A percentile compares a stretch with the other conserved stretches of the same genome.
Evolutionary conservation across 2,113 vertebrate genomes (phyloP).

Genomic region (Ascaphus truei): DNA sequence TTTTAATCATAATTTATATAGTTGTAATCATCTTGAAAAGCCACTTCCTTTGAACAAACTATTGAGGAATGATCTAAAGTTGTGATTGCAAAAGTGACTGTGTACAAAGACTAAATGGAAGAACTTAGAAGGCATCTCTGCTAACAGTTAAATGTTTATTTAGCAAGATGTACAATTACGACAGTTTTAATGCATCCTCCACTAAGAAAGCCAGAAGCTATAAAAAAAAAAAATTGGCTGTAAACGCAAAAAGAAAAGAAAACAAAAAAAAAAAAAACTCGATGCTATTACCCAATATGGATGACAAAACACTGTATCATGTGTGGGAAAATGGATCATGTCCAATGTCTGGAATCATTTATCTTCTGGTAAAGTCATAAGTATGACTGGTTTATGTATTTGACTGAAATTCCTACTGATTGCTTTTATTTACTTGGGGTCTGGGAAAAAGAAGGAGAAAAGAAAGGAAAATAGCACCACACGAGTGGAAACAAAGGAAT

Average conservation of each 20-base stretch:
- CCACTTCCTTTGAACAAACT: no score
- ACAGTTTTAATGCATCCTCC: constrained; percentile 28
- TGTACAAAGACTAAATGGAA: constrained; percentile 25
- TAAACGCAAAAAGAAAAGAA: constrained; percentile 44
- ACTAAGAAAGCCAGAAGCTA: constrained; percentile 56
- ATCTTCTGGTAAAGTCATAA: constrained; percentile 65
- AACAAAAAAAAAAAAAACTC: constrained; percentile 52
- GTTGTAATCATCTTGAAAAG: no score
- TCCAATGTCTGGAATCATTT: constrained; percentile 88
- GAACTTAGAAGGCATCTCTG: constrained; percentile 25
- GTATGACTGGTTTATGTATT: constrained; percentile 72
- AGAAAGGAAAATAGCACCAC: background rate
- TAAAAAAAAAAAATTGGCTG: constrained; percentile 46
- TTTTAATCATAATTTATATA: no score
- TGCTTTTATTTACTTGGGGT: constrained; percentile 66
- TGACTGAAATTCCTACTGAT: constrained; percentile 70
- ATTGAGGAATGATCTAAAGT: no score
- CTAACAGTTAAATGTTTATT: constrained; percentile 23
- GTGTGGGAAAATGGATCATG: constrained; percentile 83
- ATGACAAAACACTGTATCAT: constrained; percentile 81
- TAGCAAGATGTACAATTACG: constrained; percentile 27
- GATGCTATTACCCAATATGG: constrained; percentile 73
- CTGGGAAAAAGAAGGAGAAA: constrained; percentile 35
- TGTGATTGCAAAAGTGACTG: no score
- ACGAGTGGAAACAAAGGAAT: background rate